Conservation (phyloP, 2,797 vertebrate genomes). For the Cygnus olor region DNA sequence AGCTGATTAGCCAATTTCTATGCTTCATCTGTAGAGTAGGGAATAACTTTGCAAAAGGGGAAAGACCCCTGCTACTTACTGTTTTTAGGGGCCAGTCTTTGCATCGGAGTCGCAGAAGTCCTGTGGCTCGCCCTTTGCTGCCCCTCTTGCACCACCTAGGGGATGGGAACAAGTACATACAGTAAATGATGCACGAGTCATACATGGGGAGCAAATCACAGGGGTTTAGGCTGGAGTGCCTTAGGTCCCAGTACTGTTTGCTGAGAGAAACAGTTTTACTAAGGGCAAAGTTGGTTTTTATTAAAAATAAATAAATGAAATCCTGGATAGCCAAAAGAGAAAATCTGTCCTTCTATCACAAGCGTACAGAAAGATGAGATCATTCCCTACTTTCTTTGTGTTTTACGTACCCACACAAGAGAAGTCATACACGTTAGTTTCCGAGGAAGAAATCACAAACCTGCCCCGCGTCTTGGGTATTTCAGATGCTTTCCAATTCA, state of each 20-base stretch:
- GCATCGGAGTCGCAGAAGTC: neutral
- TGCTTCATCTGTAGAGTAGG: neutral
- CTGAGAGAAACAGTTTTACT: neutral
- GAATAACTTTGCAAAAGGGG: neutral
- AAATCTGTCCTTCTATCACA: neutral
- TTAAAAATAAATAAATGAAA: neutral
- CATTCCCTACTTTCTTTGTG: neutral
- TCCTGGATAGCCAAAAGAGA: neutral
- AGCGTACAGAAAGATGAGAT: neutral
- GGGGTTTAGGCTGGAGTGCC: neutral
- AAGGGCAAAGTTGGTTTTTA: neutral
- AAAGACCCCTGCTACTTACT: neutral
- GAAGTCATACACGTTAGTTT: neutral
- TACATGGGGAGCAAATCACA: neutral
- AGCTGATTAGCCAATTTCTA: neutral
- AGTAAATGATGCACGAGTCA: neutral
- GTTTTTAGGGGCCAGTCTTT: neutral
- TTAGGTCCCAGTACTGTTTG: neutral
- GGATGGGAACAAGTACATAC: neutral
- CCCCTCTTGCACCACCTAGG: neutral
- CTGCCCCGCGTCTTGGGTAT: neutral
- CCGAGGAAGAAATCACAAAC: neutral
- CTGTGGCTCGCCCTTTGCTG: neutral
- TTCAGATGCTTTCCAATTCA: neutral
- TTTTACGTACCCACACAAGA: neutral